A percentile compares a stretch with the other conserved stretches of the same genome.
phyloP scores from a whole-genome alignment of 2,113 vertebrate species.

The Lynx canadensis region DNA sequence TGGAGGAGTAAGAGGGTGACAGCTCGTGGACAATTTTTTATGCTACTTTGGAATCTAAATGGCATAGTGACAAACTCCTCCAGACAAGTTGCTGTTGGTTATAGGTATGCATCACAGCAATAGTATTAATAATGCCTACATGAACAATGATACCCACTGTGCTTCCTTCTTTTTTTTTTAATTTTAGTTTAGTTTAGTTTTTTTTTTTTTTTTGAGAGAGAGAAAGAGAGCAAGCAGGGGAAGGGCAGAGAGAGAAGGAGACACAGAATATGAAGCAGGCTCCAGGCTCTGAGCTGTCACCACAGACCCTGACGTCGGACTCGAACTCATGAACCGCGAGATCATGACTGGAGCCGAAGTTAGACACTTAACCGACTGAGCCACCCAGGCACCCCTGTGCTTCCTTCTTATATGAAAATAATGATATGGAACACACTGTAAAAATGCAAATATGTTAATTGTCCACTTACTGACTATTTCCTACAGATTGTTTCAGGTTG shows the following conservation, averaged over 20 bases:
- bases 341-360: too few species aligned
- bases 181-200: too few species aligned
- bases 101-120: neutral
- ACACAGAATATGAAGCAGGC: too few species aligned
- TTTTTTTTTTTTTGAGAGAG: too few species aligned
- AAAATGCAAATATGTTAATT: neutral
- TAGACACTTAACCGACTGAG: too few species aligned
- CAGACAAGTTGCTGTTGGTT: neutral
- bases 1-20: neutral
- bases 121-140: neutral
- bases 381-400: neutral
- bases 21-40: neutral
- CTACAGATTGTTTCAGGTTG: neutral
- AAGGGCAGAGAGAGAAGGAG: too few species aligned
- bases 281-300: too few species aligned
- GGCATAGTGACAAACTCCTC: neutral
- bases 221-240: too few species aligned
- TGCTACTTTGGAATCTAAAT: neutral
- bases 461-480: neutral
- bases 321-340: too few species aligned
- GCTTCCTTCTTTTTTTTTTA: neutral
- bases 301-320: too few species aligned
- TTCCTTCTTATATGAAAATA: neutral
- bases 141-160: neutral
- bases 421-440: neutral